Evolutionary conservation across 2,113 vertebrate genomes (phyloP), one percentile per base, ranked within the genome.

Genomic region (Entosphenus tridentatus): DNA sequence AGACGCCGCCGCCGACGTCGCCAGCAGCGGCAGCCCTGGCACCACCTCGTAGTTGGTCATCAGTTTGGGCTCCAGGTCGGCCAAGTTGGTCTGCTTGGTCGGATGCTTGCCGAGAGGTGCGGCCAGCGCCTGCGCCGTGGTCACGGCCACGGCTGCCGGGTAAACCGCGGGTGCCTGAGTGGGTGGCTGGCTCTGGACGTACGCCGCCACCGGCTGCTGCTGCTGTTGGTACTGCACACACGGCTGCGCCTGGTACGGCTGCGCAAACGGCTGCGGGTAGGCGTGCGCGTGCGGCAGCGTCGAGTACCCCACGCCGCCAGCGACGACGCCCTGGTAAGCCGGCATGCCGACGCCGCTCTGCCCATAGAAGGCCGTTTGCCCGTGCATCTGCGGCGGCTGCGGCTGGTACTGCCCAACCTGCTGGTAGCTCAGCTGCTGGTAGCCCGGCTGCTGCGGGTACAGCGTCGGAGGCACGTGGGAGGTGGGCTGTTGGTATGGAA

Each of bases 11-110:
- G 6, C 39, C 39, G 39, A 39, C 39, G 39, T 39, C 73, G 87
- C 82, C 57, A 83, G 81, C n/a, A 82, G 78, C 1, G 79, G 76
- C 58, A 87, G 81, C 8, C 83, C 81, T 65, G 81, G 73, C 0
- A 98, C 87, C 57, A 95, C 84, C 74, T 98, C 93, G 12, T 98
- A 97, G 78, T 95, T 96, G 67, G 92, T 95, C 58, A 87, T 85
- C 14, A 90, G 81, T 75, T 95, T 96, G 75, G 96, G 92, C 73
- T 98, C 93, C 70, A 98, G 78, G 73, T 98, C 93, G 75, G 62
- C 84, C 8, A 2, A 80, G 80, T 72, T 91, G 85, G 55, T 80
- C 79, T 0, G 79, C 75, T 1, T 84, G 84, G 74, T 81, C 78
- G 0, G 84, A 70, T 9, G 76, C 78, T 6, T 81, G 81, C 39